phyloP scores from a whole-genome alignment of 2,797 vertebrate genomes.

The Crocidura indochinensis region DNA sequence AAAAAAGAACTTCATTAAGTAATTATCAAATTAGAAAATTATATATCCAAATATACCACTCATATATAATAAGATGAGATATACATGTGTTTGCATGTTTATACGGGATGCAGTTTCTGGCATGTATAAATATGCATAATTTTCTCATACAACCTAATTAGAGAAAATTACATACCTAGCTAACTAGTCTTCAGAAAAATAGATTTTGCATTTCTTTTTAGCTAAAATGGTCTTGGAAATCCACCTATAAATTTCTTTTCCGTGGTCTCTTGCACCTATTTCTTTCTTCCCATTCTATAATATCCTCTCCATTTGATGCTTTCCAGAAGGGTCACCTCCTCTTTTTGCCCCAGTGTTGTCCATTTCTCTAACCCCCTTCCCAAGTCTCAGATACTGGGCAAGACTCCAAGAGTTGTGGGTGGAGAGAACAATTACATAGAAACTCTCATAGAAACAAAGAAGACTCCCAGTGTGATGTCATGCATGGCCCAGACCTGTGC shows the following conservation, averaged over 20 bases:
- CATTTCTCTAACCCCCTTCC: constrained; percentile 25
- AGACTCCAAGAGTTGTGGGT: constrained; percentile 75
- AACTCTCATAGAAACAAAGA: constrained; percentile 70
- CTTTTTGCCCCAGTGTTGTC: background rate
- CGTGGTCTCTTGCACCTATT: background rate
- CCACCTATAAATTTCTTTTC: background rate
- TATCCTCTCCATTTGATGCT: background rate
- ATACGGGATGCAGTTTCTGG: constrained; percentile 44
- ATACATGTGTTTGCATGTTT: constrained; percentile 77
- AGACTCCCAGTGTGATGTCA: constrained; percentile 73
- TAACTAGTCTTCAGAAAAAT: constrained; percentile 69
- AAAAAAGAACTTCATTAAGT: constrained; percentile 78
- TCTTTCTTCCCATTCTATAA: background rate
- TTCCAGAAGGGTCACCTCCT: background rate
- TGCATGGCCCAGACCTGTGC: constrained; percentile 53
- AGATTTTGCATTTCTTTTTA: constrained; percentile 53
- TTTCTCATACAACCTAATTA: constrained; percentile 79
- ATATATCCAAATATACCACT: constrained; percentile 46
- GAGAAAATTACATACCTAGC: constrained; percentile 78
- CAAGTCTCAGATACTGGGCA: constrained; percentile 73
- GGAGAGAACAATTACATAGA: constrained; percentile 78
- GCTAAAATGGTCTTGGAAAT: constrained; percentile 3
- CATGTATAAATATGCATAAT: constrained; percentile 76
- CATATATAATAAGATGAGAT: constrained; percentile 67
- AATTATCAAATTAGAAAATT: constrained; percentile 86